Evolutionary conservation across 2,797 vertebrate genomes (phyloP).

Genomic region (Acrocephalus scirpaceus): DNA sequence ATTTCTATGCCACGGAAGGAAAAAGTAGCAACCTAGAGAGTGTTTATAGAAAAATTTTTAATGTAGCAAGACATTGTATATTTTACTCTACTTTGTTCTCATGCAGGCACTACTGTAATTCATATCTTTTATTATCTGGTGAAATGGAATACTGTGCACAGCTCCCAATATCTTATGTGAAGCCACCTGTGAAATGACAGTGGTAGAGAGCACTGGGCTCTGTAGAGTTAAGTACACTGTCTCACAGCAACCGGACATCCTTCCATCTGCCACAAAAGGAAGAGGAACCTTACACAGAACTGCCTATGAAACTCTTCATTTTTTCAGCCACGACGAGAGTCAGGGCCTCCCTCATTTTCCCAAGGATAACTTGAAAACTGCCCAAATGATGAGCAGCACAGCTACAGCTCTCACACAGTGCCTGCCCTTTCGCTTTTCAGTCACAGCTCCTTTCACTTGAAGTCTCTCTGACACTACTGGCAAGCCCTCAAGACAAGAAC

Average conservation of each 20-base stretch:
- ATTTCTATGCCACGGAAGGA: neutral
- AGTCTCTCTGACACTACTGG: neutral
- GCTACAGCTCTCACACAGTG: neutral
- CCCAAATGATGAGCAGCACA: neutral
- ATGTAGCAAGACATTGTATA: neutral
- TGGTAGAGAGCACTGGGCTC: neutral
- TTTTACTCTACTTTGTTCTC: neutral
- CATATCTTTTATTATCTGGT: neutral
- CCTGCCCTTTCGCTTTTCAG: neutral
- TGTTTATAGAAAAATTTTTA: neutral
- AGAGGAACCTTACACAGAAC: neutral
- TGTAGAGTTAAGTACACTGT: neutral
- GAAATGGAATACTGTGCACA: rapidly evolving
- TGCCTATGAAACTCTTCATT: neutral
- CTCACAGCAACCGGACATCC: neutral
- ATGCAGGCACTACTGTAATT: neutral
- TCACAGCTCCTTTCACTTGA: neutral
- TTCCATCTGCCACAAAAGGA: neutral
- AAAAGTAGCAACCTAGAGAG: neutral
- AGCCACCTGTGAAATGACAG: neutral
- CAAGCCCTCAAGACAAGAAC: neutral
- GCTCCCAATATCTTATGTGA: neutral
- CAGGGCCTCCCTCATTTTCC: neutral
- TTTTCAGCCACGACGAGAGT: neutral
- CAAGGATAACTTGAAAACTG: neutral